phyloP scores from a whole-genome alignment of 2,888 invertebrate species.

The Tetramorium bicarinatum region DNA sequence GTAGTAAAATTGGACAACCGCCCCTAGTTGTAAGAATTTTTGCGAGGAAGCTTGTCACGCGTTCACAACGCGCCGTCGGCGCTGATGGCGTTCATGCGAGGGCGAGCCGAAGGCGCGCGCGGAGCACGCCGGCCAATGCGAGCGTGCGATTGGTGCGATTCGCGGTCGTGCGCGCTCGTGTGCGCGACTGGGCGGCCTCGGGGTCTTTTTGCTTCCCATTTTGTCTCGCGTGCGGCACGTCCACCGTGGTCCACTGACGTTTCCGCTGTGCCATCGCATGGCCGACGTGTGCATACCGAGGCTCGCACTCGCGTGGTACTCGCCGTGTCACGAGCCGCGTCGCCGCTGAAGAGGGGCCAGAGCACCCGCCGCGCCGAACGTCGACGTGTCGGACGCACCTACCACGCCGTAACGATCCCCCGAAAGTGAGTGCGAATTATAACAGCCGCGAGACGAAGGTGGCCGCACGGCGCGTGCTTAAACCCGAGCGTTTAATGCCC shows the following conservation, averaged over 20 bases:
- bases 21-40: too few species aligned
- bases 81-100: background rate
- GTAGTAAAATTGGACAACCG: too few species aligned
- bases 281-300: conserved; percentile 78
- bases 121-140: conserved; percentile 39
- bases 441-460: conserved; percentile 26
- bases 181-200: conserved; percentile 62
- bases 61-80: background rate
- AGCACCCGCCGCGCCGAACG: conserved; percentile 33
- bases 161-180: conserved; percentile 47
- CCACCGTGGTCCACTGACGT: conserved; percentile 73
- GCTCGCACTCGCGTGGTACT: conserved; percentile 74
- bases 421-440: conserved; percentile 38
- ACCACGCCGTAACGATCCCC: conserved; percentile 35
- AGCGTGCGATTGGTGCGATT: conserved; percentile 52
- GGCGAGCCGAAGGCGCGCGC: background rate
- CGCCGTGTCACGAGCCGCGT: conserved; percentile 64
- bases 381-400: conserved; percentile 36
- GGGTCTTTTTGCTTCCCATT: conserved; percentile 75
- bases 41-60: background rate
- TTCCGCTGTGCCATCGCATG: conserved; percentile 78
- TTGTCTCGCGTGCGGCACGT: conserved; percentile 73
- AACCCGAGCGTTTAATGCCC: conserved; percentile 45
- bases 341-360: conserved; percentile 58
- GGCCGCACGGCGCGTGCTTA: conserved; percentile 45